Evolutionary conservation across 2,888 invertebrate genomes (phyloP).

Genomic region (Chesias legatella): DNA sequence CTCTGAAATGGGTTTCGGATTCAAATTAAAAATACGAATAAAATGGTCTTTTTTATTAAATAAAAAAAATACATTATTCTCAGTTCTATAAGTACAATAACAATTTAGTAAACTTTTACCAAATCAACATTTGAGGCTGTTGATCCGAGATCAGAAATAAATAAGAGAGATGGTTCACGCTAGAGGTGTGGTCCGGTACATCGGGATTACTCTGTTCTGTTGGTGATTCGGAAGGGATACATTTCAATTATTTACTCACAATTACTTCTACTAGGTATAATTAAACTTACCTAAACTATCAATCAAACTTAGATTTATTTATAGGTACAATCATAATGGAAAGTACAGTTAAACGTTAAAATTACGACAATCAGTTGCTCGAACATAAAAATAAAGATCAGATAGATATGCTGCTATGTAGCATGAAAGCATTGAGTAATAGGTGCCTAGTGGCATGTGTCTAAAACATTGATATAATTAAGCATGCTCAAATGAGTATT

Average conservation of each 20-base stretch:
- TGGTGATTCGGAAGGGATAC: conserved; percentile 29
- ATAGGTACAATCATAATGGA: conserved; percentile 64
- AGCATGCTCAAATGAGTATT: no score
- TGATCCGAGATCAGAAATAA: conserved; percentile 74
- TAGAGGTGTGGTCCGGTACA: neutral
- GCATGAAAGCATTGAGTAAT: no score
- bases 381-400: conserved; percentile 42
- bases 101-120: conserved; percentile 75
- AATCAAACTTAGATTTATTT: conserved; percentile 59
- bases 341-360: conserved; percentile 57
- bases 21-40: conserved; percentile 29
- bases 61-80: conserved; percentile 76
- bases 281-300: conserved; percentile 59
- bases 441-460: no score
- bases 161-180: conserved; percentile 45
- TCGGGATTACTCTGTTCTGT: conserved; percentile 23
- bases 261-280: conserved; percentile 51
- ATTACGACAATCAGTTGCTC: conserved; percentile 46
- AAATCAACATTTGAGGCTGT: conserved; percentile 69
- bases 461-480: no score
- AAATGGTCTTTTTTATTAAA: conserved; percentile 75
- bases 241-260: conserved; percentile 52
- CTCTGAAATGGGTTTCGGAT: neutral
- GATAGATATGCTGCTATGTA: no score
- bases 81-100: conserved; percentile 78